These are phyloP conservation scores for Drosophila kurseongensis DNA, from an alignment of 1,140 invertebrate genomes.

Conservation along the genomic window DNA sequence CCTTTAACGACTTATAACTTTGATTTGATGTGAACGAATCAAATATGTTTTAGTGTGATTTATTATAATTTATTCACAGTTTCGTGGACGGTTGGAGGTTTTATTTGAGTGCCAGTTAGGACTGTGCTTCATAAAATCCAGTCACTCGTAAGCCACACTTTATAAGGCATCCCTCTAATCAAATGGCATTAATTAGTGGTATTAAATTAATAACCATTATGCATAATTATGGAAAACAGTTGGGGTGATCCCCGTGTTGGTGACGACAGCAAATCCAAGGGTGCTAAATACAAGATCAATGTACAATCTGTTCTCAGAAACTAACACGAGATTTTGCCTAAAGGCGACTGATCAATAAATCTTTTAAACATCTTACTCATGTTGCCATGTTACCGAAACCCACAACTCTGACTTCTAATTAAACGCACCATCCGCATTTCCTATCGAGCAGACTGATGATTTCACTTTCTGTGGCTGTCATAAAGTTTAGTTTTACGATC, in stretches of 20 bases:
- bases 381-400: constrained; percentile 21
- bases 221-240: constrained; percentile 37
- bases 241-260: constrained; percentile 14
- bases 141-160: background rate
- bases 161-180: constrained; percentile 16
- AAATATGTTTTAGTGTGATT: constrained; percentile 7
- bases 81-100: constrained; percentile 17
- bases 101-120: constrained; percentile 24
- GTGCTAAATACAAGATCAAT: constrained; percentile 21
- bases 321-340: background rate
- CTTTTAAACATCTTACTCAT: constrained; percentile 23
- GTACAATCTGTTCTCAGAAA: constrained; percentile 18
- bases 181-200: constrained; percentile 26
- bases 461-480: constrained; percentile 39
- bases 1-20: background rate
- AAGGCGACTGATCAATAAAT: constrained; percentile 19
- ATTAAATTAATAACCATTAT: constrained; percentile 38
- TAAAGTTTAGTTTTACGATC: constrained; percentile 41
- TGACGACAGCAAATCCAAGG: constrained; percentile 31
- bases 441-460: constrained; percentile 17
- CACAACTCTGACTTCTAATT: background rate
- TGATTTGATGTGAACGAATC: background rate
- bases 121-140: background rate
- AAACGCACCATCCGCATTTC: constrained; percentile 15
- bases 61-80: constrained; percentile 17